Percentiles rank a stretch among this genome's conserved stretches.
Evolutionary conservation across 2,797 vertebrate genomes (phyloP).

Genomic region (Eremophila alpestris): DNA sequence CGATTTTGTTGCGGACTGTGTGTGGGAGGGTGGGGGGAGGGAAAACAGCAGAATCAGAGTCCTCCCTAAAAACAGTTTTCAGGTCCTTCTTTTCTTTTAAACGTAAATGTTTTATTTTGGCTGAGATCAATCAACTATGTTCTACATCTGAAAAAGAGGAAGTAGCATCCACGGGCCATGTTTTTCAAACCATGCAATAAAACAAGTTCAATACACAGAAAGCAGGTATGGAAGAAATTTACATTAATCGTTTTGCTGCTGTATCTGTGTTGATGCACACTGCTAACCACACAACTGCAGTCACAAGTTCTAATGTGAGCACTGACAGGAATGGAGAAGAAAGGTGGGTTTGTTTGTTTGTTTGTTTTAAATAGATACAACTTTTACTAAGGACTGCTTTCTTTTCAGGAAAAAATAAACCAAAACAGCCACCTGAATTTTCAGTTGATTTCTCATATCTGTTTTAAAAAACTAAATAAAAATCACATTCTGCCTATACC

Average conservation of each 20-base stretch:
- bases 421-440: background rate
- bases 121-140: background rate
- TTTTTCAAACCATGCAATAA: background rate
- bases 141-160: background rate
- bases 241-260: background rate
- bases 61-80: background rate
- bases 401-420: background rate
- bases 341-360: background rate
- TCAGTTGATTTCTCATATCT: background rate
- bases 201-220: background rate
- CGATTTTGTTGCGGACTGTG: rapidly evolving
- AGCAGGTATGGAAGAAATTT: background rate
- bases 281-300: background rate
- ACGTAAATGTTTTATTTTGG: background rate
- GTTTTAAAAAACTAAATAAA: background rate
- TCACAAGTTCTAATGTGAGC: background rate
- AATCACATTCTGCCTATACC: background rate
- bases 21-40: background rate
- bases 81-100: background rate
- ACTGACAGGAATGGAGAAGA: background rate
- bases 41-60: background rate
- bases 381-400: background rate
- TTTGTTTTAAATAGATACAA: background rate
- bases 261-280: background rate
- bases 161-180: background rate